Percentiles rank a stretch among this genome's conserved stretches.
Conservation (phyloP, 2,797 vertebrate species). For the Petrocephalus schoutedeni region DNA sequence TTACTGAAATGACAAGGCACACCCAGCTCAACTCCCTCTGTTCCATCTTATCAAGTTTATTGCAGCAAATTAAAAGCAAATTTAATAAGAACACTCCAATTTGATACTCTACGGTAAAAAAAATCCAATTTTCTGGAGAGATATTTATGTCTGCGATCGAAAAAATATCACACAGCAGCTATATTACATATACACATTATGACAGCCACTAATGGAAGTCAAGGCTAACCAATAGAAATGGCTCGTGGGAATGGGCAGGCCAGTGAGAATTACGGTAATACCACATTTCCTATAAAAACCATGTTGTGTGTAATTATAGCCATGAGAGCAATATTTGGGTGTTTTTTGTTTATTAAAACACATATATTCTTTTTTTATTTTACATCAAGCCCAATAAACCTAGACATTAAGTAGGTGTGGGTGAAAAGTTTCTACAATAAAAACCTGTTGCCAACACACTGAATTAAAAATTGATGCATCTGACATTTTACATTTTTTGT, state of each 20-base stretch:
- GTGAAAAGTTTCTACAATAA: neutral
- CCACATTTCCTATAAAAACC: neutral
- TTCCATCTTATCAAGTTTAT: neutral
- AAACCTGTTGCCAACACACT: neutral
- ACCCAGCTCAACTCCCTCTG: neutral
- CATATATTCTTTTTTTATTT: neutral
- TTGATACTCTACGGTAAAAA: neutral
- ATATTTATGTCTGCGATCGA: neutral
- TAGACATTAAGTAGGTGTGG: neutral
- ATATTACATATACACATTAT: neutral
- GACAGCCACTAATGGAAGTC: neutral
- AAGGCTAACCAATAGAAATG: neutral
- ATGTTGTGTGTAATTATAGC: neutral
- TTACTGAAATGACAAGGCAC: neutral
- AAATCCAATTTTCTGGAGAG: constrained; percentile 12
- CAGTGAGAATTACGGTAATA: neutral
- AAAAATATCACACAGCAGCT: neutral
- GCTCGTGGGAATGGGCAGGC: neutral
- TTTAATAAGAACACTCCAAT: constrained; percentile 4
- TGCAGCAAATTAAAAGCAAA: constrained; percentile 10
- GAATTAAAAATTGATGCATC: constrained; percentile 10
- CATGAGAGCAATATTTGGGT: neutral
- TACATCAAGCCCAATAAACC: neutral
- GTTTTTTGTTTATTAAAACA: constrained; percentile 9
- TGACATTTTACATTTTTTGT: neutral